Conservation (phyloP, 2,113 vertebrate genomes). For the Melanostigma gelatinosum region DNA sequence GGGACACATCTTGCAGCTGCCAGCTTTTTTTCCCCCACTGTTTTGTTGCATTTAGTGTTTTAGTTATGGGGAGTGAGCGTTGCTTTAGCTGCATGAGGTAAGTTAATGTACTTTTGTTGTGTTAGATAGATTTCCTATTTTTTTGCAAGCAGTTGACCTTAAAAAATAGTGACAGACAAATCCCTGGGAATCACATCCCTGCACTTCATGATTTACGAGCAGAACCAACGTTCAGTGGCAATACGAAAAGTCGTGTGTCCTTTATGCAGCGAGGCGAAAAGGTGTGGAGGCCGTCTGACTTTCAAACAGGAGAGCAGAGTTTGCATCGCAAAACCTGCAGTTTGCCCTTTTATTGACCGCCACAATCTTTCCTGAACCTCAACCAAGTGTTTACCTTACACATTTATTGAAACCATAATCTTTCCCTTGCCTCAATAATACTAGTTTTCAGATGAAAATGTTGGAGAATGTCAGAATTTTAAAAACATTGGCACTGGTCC, state of each 20-base stretch:
- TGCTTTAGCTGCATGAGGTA: constrained; percentile 1
- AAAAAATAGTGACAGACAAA: not conserved
- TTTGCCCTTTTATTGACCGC: not conserved
- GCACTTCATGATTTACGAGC: not conserved
- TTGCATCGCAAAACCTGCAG: not conserved
- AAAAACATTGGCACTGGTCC: not conserved
- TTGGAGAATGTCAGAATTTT: not conserved
- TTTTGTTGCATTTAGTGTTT: constrained; percentile 21
- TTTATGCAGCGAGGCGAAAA: not conserved
- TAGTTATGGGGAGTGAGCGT: not conserved
- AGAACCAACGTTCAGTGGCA: not conserved
- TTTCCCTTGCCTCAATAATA: not conserved
- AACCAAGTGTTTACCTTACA: not conserved
- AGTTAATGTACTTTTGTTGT: not conserved
- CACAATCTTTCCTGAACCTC: not conserved
- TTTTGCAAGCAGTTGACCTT: not conserved
- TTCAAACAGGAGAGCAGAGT: not conserved
- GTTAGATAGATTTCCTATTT: not conserved
- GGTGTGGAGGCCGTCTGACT: not conserved
- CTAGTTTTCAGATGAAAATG: not conserved
- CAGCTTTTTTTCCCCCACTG: not conserved
- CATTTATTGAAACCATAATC: not conserved
- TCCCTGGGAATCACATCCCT: not conserved
- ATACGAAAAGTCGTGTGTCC: not conserved
- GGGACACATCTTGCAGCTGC: constrained; percentile 27